Conservation (phyloP, 2,888 invertebrate species). For the Trichogramma evanescens region DNA sequence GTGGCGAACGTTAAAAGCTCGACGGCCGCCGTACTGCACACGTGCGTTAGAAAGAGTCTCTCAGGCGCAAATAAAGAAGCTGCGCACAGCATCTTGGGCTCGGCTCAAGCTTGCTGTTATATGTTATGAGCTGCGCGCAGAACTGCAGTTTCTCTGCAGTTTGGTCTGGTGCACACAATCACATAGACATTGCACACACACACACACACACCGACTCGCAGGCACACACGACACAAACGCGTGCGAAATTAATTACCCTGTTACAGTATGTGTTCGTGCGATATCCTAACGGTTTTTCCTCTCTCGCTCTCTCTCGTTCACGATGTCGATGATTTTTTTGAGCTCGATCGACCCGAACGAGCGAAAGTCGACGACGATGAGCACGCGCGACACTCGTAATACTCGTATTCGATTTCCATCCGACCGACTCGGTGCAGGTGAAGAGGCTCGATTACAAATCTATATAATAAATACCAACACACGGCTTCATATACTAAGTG, state of each 20-base stretch:
- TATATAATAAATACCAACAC: too few species aligned
- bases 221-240: conserved; percentile 17
- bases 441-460: conserved; percentile 6
- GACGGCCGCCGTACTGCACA: too few species aligned
- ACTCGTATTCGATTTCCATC: not conserved
- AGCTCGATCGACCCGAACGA: too few species aligned
- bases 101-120: not conserved
- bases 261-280: conserved; percentile 29
- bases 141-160: conserved; percentile 25
- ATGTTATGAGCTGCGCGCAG: conserved; percentile 13
- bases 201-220: not conserved
- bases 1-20: too few species aligned
- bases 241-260: conserved; percentile 45
- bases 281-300: conserved; percentile 39
- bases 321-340: not conserved
- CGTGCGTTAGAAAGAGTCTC: too few species aligned
- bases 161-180: conserved; percentile 15
- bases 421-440: not conserved
- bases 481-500: too few species aligned
- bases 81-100: not conserved
- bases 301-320: not conserved
- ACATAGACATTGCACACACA: not conserved
- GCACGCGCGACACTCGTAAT: not conserved
- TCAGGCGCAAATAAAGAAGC: too few species aligned
- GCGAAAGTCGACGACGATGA: not conserved